phyloP scores from a whole-genome alignment of 2,888 invertebrate species.

The Noctua janthe region DNA sequence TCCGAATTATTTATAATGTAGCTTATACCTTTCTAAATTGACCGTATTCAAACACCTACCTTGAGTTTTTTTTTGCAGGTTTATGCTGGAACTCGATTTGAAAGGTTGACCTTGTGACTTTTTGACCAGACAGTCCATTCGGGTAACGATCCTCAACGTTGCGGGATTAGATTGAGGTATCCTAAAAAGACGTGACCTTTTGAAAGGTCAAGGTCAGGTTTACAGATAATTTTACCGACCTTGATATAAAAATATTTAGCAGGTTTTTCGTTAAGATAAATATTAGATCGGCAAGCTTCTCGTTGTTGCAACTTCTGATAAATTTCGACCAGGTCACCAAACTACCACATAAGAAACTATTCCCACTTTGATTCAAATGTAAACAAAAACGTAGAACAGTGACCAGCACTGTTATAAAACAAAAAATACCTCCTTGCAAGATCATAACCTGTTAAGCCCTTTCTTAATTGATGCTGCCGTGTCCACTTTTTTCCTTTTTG shows the following conservation, averaged over 20 bases:
- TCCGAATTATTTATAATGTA: constrained; percentile 57
- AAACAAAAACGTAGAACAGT: background rate
- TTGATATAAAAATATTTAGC: background rate
- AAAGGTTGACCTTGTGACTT: constrained; percentile 30
- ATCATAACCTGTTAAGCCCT: constrained; percentile 42
- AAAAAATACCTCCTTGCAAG: constrained; percentile 19
- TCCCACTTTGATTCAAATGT: background rate
- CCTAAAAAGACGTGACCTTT: constrained; percentile 24
- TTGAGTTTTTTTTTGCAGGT: constrained; percentile 33
- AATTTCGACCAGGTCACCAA: background rate
- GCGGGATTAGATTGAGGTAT: constrained; percentile 12
- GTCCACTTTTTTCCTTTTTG: constrained; percentile 37
- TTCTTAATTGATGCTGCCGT: constrained; percentile 45
- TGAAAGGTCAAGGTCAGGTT: constrained; percentile 19
- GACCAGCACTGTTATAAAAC: background rate
- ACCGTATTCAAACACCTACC: constrained; percentile 42
- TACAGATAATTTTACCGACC: background rate
- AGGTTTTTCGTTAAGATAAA: too few relatives aligned
- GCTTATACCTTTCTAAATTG: constrained; percentile 56
- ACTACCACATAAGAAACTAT: background rate
- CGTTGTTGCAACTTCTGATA: background rate
- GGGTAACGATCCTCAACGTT: constrained; percentile 15
- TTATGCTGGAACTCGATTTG: constrained; percentile 36
- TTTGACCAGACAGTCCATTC: constrained; percentile 28
- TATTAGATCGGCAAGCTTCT: background rate